Evolutionary conservation across 2,888 invertebrate species (phyloP), one percentile per base, ranked within the genome.

Genomic region (Chirona hameri): DNA sequence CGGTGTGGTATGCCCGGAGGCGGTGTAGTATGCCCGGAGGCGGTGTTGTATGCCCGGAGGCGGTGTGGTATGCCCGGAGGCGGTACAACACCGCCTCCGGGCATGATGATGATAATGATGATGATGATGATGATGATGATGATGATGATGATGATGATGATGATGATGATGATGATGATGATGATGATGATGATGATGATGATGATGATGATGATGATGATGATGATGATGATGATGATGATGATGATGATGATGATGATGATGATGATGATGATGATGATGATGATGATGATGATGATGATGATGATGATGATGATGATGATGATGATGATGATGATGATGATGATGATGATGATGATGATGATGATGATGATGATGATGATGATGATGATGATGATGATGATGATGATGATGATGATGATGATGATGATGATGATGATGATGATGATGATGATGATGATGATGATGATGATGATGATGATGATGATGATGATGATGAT

Each of bases 41-140:
- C n/a, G n/a, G n/a, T n/a, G n/a, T n/a, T n/a, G n/a, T n/a, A n/a
- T n/a, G n/a, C n/a, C n/a, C n/a, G n/a, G n/a, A n/a, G n/a, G n/a
- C n/a, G n/a, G n/a, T n/a, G n/a, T n/a, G n/a, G n/a, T n/a, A n/a
- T n/a, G n/a, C n/a, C n/a, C n/a, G n/a, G n/a, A n/a, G n/a, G n/a
- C n/a, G n/a, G n/a, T n/a, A n/a, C n/a, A n/a, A n/a, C n/a, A n/a
- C n/a, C n/a, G n/a, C n/a, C n/a, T n/a, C n/a, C n/a, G n/a, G n/a
- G n/a, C n/a, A n/a, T n/a, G 65, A 65, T 65, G 65, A 65, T 65
- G 65, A 65, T 65, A n/a, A 65, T 65, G 65, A 65, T 65, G 65
- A 65, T 65, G 65, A 65, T 65, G 65, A 65, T 65, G 65, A 65
- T 65, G 65, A 65, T 65, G 65, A 65, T 65, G 65, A 65, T 65